Base-by-base conservation (phyloP, 2,797 vertebrate genomes). In the Nyctalus aviator region DNA sequence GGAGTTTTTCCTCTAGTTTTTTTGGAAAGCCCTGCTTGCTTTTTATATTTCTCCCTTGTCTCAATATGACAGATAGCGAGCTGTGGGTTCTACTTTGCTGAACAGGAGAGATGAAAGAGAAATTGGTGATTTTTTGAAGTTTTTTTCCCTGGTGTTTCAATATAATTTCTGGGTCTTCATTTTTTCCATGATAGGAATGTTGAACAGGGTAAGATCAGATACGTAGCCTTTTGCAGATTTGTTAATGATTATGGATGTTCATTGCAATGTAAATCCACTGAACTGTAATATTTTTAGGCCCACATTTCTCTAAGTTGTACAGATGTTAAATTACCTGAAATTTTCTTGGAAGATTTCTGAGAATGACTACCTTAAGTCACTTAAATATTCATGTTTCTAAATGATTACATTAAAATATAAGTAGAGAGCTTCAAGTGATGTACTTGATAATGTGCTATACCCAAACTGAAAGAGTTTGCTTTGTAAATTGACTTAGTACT, bases 371-470 rank as follows among this genome's bases (percentile, higher is more conserved):
- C 53, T 90, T 37, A 72, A 62, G 21, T 86, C 35, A 30, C 59
- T 77, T 93, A 78, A 96, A 41, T 94, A 83, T 90, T 93, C n/a
- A 25, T 84, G 62, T 72, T 57, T 90, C 50, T 87, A 72, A 90
- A 53, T 92, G 73, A 90, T 84, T 75, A 41, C 15, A 20, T 92
- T 90, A 73, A 94, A 90, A 81, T 84, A 75, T 82, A 53, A 86
- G 23, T 73, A 78, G 82, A 66, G 93, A 94, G 50, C 50, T 44
- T 92, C 21, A 84, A 55, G 8, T 76, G 44, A 76, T 57, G 3
- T 78, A 15, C 84, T 84, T 92, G 68, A 84, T 62, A 55, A 15
- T 90, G 41, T 84, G 35, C 48, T 87, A 5, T 76, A 64, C 48
- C 8, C 79, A 55, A 76, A 69, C 30, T 73, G 66, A 94, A 88